Conservation (phyloP, 2,113 vertebrate species). For the Gulo gulo region DNA sequence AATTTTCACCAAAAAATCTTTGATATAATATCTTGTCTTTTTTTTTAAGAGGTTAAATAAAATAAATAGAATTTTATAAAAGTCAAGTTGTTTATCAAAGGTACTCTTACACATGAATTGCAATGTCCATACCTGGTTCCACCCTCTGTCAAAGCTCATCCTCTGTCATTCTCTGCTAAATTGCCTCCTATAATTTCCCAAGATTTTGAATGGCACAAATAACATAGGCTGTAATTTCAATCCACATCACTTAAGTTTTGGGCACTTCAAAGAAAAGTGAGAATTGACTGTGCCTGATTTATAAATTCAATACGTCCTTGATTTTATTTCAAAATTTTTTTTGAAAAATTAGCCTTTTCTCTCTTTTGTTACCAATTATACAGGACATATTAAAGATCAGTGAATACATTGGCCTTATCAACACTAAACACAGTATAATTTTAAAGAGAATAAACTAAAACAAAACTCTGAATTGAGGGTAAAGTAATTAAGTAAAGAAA, state of each 20-base stretch:
- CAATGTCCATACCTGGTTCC: background rate
- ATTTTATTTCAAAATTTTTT: background rate
- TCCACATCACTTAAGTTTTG: background rate
- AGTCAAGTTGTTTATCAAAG: background rate
- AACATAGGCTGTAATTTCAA: background rate
- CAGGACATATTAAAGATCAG: background rate
- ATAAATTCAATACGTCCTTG: background rate
- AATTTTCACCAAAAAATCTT: background rate
- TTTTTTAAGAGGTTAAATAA: background rate
- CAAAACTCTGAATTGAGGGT: background rate
- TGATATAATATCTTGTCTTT: background rate
- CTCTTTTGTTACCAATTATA: background rate
- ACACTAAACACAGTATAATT: background rate
- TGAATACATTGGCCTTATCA: background rate
- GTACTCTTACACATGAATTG: background rate
- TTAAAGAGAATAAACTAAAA: background rate
- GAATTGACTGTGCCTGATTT: background rate
- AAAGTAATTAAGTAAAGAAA: background rate
- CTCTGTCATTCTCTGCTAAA: background rate
- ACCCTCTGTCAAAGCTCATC: background rate
- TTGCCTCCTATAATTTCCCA: background rate
- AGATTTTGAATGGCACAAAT: background rate
- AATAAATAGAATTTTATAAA: background rate
- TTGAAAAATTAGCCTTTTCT: background rate
- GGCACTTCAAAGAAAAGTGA: background rate